These are phyloP conservation scores for Cassiopea andromeda DNA, from an alignment of 30 jellyfish, hydroid and myxozoan genomes.

Conservation along the genomic window DNA sequence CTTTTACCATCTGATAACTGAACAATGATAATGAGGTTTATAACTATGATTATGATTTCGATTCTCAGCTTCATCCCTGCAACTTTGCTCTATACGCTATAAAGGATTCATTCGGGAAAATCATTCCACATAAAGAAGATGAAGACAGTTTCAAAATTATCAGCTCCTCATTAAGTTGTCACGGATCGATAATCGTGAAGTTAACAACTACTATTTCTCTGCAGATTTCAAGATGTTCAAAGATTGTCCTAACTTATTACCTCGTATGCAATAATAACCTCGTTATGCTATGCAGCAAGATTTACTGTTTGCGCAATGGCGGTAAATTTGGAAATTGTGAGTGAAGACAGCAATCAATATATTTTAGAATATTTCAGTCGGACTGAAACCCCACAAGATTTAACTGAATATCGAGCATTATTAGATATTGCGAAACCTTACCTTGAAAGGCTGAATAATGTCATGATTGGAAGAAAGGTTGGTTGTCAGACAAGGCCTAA, in stretches of 20 bases:
- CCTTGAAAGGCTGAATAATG: not conserved
- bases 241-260: not conserved
- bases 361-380: not conserved
- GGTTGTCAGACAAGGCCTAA: not conserved
- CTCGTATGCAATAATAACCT: constrained; percentile 2
- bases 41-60: not conserved
- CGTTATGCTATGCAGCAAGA: constrained; percentile 23
- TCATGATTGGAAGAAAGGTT: not conserved
- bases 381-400: not conserved
- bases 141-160: too few relatives aligned
- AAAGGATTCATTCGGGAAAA: too few relatives aligned
- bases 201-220: too few relatives aligned
- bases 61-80: not conserved
- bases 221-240: too few relatives aligned
- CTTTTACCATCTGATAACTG: constrained; percentile 3
- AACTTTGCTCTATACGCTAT: too few relatives aligned
- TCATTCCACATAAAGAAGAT: too few relatives aligned
- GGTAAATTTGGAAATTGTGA: not conserved
- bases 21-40: not conserved
- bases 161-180: too few relatives aligned
- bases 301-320: not conserved
- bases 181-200: too few relatives aligned
- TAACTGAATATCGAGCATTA: not conserved
- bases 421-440: not conserved
- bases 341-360: constrained; percentile 22